These are phyloP conservation scores for Thyatira batis DNA, from an alignment of 2,888 invertebrate species.

Conservation along the genomic window DNA sequence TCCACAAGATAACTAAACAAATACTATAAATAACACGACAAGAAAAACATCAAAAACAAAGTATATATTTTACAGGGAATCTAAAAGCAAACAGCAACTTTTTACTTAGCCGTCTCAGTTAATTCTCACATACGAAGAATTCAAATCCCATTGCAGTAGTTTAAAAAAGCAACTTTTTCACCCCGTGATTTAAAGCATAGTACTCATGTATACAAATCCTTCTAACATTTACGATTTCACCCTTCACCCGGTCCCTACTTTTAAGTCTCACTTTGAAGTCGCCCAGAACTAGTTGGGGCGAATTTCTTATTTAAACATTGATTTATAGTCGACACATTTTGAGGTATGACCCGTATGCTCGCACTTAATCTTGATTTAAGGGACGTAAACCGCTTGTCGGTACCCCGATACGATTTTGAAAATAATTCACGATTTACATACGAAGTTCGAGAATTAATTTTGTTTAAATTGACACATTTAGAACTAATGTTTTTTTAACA, in stretches of 20 bases:
- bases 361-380: constrained; percentile 77
- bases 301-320: constrained; percentile 72
- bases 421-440: constrained; percentile 62
- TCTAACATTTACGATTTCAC: constrained; percentile 31
- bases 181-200: constrained; percentile 7
- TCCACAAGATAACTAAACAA: no score
- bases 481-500: not conserved
- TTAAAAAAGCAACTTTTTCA: constrained; percentile 19
- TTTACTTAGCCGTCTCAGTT: constrained; percentile 7
- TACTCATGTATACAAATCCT: constrained; percentile 10
- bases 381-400: constrained; percentile 62
- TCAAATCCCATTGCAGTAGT: constrained; percentile 20
- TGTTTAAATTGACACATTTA: constrained; percentile 6
- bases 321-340: constrained; percentile 72
- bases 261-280: constrained; percentile 69
- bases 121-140: constrained; percentile 17
- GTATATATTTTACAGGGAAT: not conserved
- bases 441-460: constrained; percentile 27
- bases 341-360: constrained; percentile 67
- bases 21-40: no score
- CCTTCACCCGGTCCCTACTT: constrained; percentile 45
- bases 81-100: not conserved
- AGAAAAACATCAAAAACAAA: no score
- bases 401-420: constrained; percentile 56
- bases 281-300: constrained; percentile 61